Evolutionary conservation across 2,113 vertebrate species (phyloP).

Genomic region (Nestor notabilis): DNA sequence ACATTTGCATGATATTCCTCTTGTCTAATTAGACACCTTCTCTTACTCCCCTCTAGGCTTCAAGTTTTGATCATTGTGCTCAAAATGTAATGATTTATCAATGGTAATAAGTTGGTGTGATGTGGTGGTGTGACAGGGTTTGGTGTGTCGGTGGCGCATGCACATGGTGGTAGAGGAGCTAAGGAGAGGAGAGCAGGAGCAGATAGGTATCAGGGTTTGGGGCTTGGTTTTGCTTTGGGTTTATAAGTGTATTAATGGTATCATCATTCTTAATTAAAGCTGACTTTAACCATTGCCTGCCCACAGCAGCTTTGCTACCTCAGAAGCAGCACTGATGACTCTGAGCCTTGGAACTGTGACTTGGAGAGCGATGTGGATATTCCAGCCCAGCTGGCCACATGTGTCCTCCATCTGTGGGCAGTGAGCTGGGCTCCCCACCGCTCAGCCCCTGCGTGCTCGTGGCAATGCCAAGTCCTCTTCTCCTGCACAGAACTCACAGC

Average conservation of each 20-base stretch:
- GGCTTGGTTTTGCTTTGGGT: background rate
- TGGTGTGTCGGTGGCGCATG: background rate
- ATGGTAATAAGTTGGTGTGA: background rate
- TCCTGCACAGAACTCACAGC: background rate
- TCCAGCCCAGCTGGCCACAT: background rate
- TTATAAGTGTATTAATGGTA: background rate
- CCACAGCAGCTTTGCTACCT: background rate
- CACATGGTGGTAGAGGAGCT: background rate
- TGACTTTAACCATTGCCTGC: background rate
- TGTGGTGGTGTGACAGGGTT: background rate
- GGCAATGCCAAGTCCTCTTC: background rate
- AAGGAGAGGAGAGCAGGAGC: background rate
- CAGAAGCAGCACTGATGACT: background rate
- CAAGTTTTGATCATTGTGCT: background rate
- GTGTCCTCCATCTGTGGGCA: accelerated
- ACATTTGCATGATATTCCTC: background rate
- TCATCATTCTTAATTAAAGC: background rate
- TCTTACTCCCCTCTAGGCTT: background rate
- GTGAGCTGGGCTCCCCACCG: accelerated
- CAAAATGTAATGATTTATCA: background rate
- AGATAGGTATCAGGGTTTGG: background rate
- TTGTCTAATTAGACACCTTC: background rate
- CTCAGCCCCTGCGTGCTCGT: accelerated
- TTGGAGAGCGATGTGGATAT: background rate
- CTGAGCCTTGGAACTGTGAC: accelerated